Evolutionary conservation across 2,888 invertebrate species (phyloP), one percentile per base, ranked within the genome.

Genomic region (Ectemnius cavifrons): DNA sequence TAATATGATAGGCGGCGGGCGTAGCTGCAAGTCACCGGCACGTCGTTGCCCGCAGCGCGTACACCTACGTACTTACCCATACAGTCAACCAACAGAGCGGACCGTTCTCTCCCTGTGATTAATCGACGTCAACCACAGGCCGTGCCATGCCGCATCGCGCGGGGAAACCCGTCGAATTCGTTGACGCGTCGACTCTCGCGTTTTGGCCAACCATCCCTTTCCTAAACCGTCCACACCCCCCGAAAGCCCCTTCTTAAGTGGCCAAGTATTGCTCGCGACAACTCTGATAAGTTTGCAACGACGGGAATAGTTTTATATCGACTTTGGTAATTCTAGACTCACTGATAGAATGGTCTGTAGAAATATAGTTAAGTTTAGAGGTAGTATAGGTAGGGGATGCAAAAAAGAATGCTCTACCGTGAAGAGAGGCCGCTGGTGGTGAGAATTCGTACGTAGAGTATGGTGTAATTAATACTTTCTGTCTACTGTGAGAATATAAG

Each of bases 81-180:
- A 45, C 65, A n/a, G 47, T 23, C 28, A 37, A 11, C 37, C 37
- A 37, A 14, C 23, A 58, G 52, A 52, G 52, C 16, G 14, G 69
- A 60, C 67, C 66, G 37, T 37, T 37, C 37, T 37, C 63, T 69
- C 67, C 67, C 73, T 67, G 86, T 89, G 89, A 90, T 90, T 90
- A 90, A 90, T 90, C 89, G 89, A 90, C 90, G 90, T 90, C 90
- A 90, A 88, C 86, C 87, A 82, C 90, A 90, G 89, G 81, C 88
- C 85, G 79, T 78, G 85, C 78, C 79, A 77, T 71, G 75, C n/a
- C 16, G 52, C 52, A 52, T 73, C 72, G 73, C 59, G 77, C 62
- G 75, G 75, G 68, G 59, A 8, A 77, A 78, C 76, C 78, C 80
- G 73, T 66, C 71, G 72, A 66, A 81, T 79, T 66, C 79, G 84